Conservation (phyloP, 1,140 invertebrate species). For the Orussus abietinus region DNA sequence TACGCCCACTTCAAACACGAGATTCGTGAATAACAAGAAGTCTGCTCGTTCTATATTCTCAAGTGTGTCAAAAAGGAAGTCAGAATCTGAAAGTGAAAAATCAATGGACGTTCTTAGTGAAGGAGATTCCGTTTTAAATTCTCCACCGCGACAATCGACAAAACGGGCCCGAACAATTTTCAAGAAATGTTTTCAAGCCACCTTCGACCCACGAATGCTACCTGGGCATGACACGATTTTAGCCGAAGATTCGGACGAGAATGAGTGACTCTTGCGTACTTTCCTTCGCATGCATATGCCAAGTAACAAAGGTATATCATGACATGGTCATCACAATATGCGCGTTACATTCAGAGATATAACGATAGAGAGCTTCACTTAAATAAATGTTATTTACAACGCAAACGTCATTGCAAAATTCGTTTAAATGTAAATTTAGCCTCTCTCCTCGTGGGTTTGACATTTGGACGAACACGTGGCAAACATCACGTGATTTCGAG, state of each 20-base stretch:
- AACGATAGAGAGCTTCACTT: too few species aligned
- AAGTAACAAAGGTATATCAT: too few species aligned
- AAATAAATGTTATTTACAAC: too few species aligned
- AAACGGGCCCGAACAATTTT: constrained; percentile 56
- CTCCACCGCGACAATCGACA: constrained; percentile 45
- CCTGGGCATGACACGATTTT: constrained; percentile 54
- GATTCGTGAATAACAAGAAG: constrained; percentile 2
- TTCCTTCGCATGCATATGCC: too few species aligned
- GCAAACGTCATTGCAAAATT: too few species aligned
- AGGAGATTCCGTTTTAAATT: constrained; percentile 49
- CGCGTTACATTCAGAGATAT: too few species aligned
- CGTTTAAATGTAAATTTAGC: too few species aligned
- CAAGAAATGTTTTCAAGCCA: constrained; percentile 65
- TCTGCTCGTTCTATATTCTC: constrained; percentile 16
- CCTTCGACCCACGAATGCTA: constrained; percentile 56
- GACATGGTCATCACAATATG: too few species aligned
- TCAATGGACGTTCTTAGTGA: constrained; percentile 14
- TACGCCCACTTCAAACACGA: background rate
- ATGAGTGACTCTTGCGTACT: too few species aligned
- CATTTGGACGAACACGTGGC: too few species aligned
- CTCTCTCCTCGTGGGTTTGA: too few species aligned
- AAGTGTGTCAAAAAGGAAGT: constrained; percentile 26
- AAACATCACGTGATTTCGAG: too few species aligned
- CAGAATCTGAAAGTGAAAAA: constrained; percentile 1
- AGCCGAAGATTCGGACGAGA: constrained; percentile 61